Evolutionary conservation across 2,113 vertebrate species (phyloP).

Genomic region (Calypte anna): DNA sequence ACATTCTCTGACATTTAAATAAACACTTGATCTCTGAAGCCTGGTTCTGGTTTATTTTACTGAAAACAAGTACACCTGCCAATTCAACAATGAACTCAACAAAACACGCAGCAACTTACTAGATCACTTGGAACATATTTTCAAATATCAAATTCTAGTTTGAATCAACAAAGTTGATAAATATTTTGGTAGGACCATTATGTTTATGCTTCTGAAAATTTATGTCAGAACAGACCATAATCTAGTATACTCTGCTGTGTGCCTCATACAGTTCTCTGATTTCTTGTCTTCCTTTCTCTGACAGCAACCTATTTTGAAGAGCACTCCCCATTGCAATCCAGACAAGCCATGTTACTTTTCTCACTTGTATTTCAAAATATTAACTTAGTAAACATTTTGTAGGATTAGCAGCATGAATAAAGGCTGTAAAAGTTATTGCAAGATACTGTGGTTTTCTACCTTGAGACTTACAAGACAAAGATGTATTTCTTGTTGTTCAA

Average conservation of each 20-base stretch:
- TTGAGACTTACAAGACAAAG: neutral
- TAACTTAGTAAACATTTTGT: neutral
- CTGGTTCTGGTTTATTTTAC: neutral
- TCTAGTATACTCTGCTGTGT: no score
- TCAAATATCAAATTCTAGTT: neutral
- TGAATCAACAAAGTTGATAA: neutral
- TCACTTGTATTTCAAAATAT: neutral
- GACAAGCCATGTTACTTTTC: neutral
- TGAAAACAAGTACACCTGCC: neutral
- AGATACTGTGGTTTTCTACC: neutral
- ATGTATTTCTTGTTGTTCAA: neutral
- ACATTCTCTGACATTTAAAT: neutral
- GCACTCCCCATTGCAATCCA: neutral
- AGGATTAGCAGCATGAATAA: neutral
- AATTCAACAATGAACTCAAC: neutral
- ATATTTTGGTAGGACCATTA: neutral
- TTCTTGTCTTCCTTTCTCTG: neutral
- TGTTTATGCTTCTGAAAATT: neutral
- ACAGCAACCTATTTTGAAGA: neutral
- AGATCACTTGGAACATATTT: neutral
- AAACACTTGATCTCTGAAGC: neutral
- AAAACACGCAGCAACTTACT: neutral
- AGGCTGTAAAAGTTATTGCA: neutral
- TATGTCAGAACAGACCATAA: neutral
- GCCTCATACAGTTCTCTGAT: neutral